phyloP scores from a whole-genome alignment of 2,113 vertebrate genomes.

The Otus sunia region DNA sequence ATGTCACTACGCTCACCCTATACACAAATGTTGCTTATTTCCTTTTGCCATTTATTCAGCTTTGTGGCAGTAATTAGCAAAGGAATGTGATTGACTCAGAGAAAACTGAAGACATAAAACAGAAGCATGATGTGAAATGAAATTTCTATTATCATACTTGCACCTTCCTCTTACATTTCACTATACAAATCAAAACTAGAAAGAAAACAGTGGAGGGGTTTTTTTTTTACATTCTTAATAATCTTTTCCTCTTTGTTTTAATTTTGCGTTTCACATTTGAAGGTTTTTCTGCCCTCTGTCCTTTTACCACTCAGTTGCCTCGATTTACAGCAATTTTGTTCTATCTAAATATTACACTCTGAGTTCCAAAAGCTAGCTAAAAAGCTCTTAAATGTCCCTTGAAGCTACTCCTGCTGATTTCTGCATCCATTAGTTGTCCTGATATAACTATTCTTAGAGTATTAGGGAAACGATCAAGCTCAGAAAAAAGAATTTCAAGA shows the following conservation, averaged over 20 bases:
- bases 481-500: background rate
- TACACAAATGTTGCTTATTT: constrained; percentile 7
- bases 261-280: background rate
- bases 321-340: background rate
- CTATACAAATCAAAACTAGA: background rate
- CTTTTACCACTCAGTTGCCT: background rate
- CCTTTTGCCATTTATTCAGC: constrained; percentile 8
- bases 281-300: background rate
- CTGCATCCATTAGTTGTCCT: background rate
- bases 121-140: background rate
- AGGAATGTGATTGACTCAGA: background rate
- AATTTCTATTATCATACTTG: background rate
- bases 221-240: background rate
- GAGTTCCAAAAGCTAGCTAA: background rate
- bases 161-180: background rate
- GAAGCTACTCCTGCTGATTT: background rate
- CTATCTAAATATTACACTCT: background rate
- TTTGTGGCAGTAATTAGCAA: constrained; percentile 28
- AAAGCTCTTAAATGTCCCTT: background rate
- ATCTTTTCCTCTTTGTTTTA: background rate
- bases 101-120: background rate
- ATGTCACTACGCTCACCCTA: constrained; percentile 21
- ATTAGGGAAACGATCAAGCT: background rate
- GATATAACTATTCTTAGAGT: background rate
- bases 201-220: background rate